These are phyloP conservation scores for Pseudanteris insignis DNA, from an alignment of 2,888 invertebrate genomes.

Conservation along the genomic window DNA sequence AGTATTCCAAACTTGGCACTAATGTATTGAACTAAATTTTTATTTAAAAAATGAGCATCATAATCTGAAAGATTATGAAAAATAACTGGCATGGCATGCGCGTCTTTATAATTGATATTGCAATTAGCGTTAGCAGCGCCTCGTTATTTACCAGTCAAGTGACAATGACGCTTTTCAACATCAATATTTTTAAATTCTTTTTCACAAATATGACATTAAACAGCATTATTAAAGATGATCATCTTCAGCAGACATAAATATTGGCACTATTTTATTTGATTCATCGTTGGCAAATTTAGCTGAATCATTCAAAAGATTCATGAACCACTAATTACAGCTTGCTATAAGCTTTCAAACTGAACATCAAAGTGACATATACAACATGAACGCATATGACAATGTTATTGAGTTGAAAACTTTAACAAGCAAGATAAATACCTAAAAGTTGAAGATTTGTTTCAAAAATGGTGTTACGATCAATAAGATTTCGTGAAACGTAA, in stretches of 20 bases:
- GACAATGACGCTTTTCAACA: slow-evolving; percentile 12
- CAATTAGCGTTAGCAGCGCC: slow-evolving; percentile 43
- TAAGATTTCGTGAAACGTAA: too few species aligned
- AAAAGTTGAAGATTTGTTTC: too few species aligned
- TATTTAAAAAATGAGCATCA: slow-evolving; percentile 5
- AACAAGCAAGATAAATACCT: too few species aligned
- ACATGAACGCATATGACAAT: too few species aligned
- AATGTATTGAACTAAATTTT: background rate
- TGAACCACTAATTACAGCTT: slow-evolving; percentile 1
- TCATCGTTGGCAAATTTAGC: background rate
- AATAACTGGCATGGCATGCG: slow-evolving; percentile 44
- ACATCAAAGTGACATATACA: too few species aligned
- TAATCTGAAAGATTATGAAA: slow-evolving; percentile 53
- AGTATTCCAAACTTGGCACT: too few species aligned
- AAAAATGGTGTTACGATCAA: too few species aligned
- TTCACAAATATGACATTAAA: slow-evolving; percentile 18
- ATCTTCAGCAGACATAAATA: background rate
- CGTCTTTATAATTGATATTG: slow-evolving; percentile 52
- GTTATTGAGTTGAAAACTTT: too few species aligned
- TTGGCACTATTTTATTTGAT: background rate
- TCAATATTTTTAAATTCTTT: background rate
- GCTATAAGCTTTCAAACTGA: too few species aligned
- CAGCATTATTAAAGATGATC: background rate
- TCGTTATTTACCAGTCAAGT: slow-evolving; percentile 10
- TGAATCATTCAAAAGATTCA: background rate